Evolutionary conservation across 2,797 vertebrate genomes (phyloP), one percentile per base, ranked within the genome.

Genomic region (Tadarida brasiliensis): DNA sequence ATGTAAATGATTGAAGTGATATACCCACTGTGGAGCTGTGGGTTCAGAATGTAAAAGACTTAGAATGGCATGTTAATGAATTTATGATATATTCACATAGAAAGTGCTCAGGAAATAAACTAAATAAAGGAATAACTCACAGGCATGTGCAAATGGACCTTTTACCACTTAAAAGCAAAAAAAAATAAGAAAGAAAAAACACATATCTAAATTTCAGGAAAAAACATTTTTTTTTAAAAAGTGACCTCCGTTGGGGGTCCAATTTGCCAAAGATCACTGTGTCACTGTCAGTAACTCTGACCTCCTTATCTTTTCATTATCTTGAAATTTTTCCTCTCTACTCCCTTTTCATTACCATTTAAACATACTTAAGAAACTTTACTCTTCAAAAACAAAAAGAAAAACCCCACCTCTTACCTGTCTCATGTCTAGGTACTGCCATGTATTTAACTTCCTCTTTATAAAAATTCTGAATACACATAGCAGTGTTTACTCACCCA

Each of bases 61-160:
- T 92, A 77, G 81, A 68, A 54, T 86, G 90, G 51, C 56, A 6
- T 83, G 49, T 95, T 71, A 67, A 65, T 67, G 19, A 49, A 85
- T 76, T 76, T 70, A 12, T 81, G 61, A 49, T 57, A 19, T 71
- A 26, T 4, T 35, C 33, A 56, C 33, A 24, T 61, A 54, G 73
- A 19, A 39, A 24, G 19, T 67, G 44, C 33, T 74, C 22, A 44
- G 35, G 67, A 78, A 76, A 26, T 22, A 28, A 14, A 59, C 30
- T 57, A 5, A 73, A 17, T 47, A 73, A 86, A 71, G 71, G 16
- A 77, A 26, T 47, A 47, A 76, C n/a, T n/a, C n/a, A n/a, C 26
- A 24, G 10, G 39, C 19, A 39, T 24, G 11, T 78, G 57, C 33
- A 39, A 39, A 67, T 73, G 11, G 17, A 39, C 7, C 10, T 71